Percentiles rank a stretch among this genome's conserved stretches.
Evolutionary conservation across 1,140 invertebrate genomes (phyloP).

Genomic region (Calephelis nemesis): DNA sequence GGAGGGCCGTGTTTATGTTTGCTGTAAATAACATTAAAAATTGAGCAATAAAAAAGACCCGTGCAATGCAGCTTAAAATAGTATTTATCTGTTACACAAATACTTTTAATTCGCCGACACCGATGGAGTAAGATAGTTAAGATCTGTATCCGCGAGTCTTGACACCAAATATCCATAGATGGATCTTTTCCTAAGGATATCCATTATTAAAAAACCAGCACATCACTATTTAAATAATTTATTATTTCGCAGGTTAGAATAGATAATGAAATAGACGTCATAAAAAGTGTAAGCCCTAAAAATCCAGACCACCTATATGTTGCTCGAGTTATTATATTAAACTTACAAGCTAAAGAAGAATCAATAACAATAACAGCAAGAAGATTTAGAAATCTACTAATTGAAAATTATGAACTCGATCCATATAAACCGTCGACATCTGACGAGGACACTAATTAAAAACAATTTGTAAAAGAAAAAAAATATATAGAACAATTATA

Average conservation of each 20-base stretch:
- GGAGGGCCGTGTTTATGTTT: no score
- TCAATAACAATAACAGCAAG: constrained; percentile 77
- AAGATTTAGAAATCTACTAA: constrained; percentile 80
- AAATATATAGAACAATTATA: constrained; percentile 19
- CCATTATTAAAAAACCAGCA: no score
- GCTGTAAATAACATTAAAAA: no score
- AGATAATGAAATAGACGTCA: constrained; percentile 84
- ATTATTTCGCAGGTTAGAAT: constrained; percentile 61
- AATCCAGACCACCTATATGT: constrained; percentile 82
- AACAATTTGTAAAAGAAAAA: constrained; percentile 21
- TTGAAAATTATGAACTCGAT: constrained; percentile 81
- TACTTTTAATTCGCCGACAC: no score
- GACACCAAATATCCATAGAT: no score
- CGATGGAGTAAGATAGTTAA: no score
- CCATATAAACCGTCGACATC: constrained; percentile 51
- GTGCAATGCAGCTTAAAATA: no score
- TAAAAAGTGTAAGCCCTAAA: constrained; percentile 79
- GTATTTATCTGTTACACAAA: no score
- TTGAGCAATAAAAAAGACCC: no score
- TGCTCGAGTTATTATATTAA: constrained; percentile 80
- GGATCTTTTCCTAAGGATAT: no score
- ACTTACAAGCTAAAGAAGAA: constrained; percentile 65
- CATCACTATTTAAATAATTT: no score
- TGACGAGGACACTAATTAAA: constrained; percentile 33
- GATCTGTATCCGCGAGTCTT: no score